Evolutionary conservation across 2,888 invertebrate genomes (phyloP).

Genomic region (Stomorhina lunata): DNA sequence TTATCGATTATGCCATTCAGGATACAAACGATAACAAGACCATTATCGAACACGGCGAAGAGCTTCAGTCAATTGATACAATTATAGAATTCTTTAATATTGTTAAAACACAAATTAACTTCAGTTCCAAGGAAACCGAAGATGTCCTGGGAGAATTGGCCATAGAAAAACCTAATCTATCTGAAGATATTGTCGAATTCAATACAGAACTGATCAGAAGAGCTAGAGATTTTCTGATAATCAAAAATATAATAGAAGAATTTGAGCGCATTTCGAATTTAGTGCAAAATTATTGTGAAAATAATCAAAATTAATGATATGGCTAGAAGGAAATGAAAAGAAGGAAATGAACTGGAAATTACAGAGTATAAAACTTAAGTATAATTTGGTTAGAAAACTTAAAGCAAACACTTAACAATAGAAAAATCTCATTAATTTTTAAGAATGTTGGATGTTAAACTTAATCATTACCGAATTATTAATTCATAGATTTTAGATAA

Average conservation of each 20-base stretch:
- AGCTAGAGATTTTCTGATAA: constrained; percentile 66
- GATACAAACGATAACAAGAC: constrained; percentile 54
- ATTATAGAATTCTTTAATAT: constrained; percentile 54
- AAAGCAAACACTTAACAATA: not conserved
- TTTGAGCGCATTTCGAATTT: constrained; percentile 49
- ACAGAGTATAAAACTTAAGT: not conserved
- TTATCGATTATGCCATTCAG: constrained; percentile 43
- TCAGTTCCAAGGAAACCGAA: constrained; percentile 50
- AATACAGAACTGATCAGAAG: constrained; percentile 16
- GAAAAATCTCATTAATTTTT: constrained; percentile 43
- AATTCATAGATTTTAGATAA: no score
- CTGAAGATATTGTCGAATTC: constrained; percentile 34
- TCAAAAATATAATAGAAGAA: constrained; percentile 63
- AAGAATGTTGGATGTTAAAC: constrained; percentile 48
- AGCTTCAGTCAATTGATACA: constrained; percentile 9
- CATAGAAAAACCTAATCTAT: constrained; percentile 57
- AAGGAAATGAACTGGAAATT: not conserved
- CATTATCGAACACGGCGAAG: constrained; percentile 57
- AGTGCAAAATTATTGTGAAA: constrained; percentile 52
- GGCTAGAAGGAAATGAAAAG: not conserved
- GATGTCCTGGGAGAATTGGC: constrained; percentile 44
- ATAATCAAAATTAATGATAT: constrained; percentile 24
- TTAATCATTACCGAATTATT: constrained; percentile 19
- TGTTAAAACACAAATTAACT: constrained; percentile 27
- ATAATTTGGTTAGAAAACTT: not conserved